Evolutionary conservation across 1,140 invertebrate species (phyloP).

Genomic region (Melipona quadrifasciata): DNA sequence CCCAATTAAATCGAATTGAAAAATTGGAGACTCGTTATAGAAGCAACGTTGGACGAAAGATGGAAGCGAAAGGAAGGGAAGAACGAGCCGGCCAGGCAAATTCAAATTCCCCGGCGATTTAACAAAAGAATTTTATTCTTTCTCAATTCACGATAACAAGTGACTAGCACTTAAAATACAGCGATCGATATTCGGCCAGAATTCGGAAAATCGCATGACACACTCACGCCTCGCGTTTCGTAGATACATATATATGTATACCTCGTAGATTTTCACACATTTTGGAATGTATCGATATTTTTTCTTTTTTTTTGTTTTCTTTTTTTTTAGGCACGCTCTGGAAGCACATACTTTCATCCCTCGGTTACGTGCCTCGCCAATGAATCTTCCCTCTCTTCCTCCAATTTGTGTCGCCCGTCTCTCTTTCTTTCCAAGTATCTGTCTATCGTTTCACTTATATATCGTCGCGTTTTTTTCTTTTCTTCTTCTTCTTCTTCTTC

Average conservation of each 20-base stretch:
- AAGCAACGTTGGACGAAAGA: neutral
- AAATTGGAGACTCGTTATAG: too few species aligned
- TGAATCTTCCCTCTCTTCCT: neutral
- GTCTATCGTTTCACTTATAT: neutral
- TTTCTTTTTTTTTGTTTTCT: too few species aligned
- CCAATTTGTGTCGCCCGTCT: too few species aligned
- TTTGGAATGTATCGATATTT: conserved; percentile 67
- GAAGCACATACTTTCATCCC: conserved; percentile 40
- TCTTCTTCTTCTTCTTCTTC: too few species aligned
- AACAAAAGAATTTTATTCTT: conserved; percentile 75
- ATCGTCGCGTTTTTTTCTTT: too few species aligned
- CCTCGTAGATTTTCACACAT: conserved; percentile 36
- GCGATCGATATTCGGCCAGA: conserved; percentile 63
- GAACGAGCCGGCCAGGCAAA: neutral
- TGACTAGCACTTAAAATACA: conserved; percentile 80
- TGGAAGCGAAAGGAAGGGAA: neutral
- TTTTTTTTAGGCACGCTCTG: conserved; percentile 43
- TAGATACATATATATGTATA: neutral
- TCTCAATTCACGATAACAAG: conserved; percentile 76
- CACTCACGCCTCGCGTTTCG: conserved; percentile 41
- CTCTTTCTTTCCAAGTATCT: neutral
- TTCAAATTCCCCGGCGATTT: conserved; percentile 45
- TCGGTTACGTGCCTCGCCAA: conserved; percentile 2
- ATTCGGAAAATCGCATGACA: conserved; percentile 52
- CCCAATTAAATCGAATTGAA: too few species aligned